Evolutionary conservation across 2,888 invertebrate species (phyloP).

Genomic region (Xylota sylvarum): DNA sequence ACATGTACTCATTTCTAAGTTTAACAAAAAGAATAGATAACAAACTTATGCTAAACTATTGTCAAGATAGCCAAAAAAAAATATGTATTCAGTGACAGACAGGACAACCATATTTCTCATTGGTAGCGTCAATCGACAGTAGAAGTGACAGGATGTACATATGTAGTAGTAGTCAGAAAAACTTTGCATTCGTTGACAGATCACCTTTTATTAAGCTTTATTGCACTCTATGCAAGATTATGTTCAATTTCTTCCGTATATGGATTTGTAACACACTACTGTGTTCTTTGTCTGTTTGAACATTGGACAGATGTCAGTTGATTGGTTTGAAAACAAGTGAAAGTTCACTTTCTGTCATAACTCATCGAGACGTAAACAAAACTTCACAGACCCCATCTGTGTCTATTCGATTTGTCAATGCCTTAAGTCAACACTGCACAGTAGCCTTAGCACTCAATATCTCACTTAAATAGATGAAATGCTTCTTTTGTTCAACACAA

Average conservation of each 20-base stretch:
- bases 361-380: neutral
- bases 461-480: neutral
- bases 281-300: conserved; percentile 1
- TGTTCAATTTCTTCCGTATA: too few species aligned
- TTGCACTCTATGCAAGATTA: too few species aligned
- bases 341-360: conserved; percentile 6
- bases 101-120: too few species aligned
- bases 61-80: neutral
- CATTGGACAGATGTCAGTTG: conserved; percentile 20
- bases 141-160: too few species aligned
- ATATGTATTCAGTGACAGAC: neutral
- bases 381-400: neutral
- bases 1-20: neutral
- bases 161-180: too few species aligned
- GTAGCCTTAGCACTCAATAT: conserved; percentile 3
- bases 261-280: too few species aligned
- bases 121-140: too few species aligned
- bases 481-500: conserved; percentile 2
- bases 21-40: too few species aligned
- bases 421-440: conserved; percentile 6
- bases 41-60: conserved; percentile 9
- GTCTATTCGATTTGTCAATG: conserved; percentile 1
- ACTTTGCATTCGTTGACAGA: too few species aligned
- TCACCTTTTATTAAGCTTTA: too few species aligned
- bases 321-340: conserved; percentile 1